A percentile compares a stretch with the other conserved stretches of the same genome.
phyloP scores from a whole-genome alignment of 2,113 vertebrate species.

The Brachypodius melanocephalos region DNA sequence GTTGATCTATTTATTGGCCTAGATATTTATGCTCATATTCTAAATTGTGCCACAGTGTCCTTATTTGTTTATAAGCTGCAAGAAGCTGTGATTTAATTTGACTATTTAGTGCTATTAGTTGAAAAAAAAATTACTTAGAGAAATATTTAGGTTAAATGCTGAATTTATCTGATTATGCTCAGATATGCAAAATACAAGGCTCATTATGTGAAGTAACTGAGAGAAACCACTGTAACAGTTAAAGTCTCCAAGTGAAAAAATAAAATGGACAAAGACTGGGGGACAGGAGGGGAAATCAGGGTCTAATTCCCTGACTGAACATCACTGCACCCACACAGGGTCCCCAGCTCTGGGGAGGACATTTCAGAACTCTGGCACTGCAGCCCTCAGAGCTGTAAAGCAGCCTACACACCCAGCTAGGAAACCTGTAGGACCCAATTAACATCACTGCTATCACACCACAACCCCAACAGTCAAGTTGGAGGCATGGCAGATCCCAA shows the following conservation, averaged over 20 bases:
- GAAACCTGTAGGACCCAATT: not conserved
- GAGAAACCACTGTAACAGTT: not conserved
- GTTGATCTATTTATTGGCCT: slow-evolving; percentile 63
- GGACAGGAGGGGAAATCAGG: rapidly evolving
- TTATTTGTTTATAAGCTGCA: not conserved
- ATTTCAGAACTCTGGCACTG: not conserved
- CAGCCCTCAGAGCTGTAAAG: not conserved
- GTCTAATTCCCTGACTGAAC: not conserved
- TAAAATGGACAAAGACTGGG: not conserved
- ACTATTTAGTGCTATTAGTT: not conserved
- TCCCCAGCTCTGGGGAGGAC: not conserved
- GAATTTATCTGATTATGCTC: not conserved
- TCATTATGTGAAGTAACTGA: not conserved
- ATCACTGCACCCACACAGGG: not conserved
- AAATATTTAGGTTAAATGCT: not conserved
- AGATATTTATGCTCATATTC: slow-evolving; percentile 18
- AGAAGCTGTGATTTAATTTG: not conserved
- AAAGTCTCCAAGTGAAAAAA: not conserved
- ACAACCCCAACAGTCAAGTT: not conserved
- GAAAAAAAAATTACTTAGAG: not conserved
- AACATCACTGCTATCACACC: not conserved
- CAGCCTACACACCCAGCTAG: not conserved
- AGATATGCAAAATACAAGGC: not conserved
- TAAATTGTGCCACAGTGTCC: not conserved
- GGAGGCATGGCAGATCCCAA: not conserved